Evolutionary conservation across 2,797 vertebrate genomes (phyloP).

Genomic region (Amblyraja radiata): DNA sequence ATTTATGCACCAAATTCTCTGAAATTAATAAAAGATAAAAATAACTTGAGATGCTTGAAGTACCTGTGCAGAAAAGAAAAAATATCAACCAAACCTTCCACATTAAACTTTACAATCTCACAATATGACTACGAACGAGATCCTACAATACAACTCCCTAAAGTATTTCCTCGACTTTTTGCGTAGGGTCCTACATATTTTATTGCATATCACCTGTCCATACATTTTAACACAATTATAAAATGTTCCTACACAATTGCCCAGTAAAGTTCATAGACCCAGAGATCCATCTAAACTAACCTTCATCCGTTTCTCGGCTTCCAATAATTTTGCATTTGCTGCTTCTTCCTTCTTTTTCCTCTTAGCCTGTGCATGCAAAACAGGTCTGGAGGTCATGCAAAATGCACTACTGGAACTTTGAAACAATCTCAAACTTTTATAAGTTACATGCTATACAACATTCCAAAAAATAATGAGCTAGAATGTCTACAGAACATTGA

Average conservation of each 20-base stretch:
- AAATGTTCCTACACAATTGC: conserved; percentile 5
- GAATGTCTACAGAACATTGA: not conserved
- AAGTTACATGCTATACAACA: conserved; percentile 41
- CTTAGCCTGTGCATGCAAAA: conserved; percentile 79
- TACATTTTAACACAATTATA: not conserved
- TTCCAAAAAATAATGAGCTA: conserved; percentile 17
- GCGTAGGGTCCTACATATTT: not conserved
- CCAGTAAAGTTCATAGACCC: not conserved
- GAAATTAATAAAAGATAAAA: not conserved
- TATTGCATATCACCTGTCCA: not conserved
- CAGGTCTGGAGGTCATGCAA: conserved; percentile 61
- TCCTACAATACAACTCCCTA: not conserved
- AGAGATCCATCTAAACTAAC: conserved; percentile 66
- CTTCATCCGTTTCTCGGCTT: conserved; percentile 91
- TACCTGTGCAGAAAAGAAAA: conserved; percentile 12
- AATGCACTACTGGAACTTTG: conserved; percentile 52
- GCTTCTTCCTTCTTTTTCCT: conserved; percentile 92
- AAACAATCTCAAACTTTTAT: conserved; percentile 57
- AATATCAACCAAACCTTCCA: not conserved
- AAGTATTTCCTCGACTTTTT: not conserved
- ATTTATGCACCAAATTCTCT: not conserved
- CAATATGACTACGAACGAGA: not conserved
- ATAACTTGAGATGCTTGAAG: not conserved
- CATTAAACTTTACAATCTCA: not conserved
- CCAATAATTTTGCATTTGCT: conserved; percentile 89